These are phyloP conservation scores for Trichogramma dendrolimi DNA, from an alignment of 2,888 invertebrate genomes.

Conservation along the genomic window DNA sequence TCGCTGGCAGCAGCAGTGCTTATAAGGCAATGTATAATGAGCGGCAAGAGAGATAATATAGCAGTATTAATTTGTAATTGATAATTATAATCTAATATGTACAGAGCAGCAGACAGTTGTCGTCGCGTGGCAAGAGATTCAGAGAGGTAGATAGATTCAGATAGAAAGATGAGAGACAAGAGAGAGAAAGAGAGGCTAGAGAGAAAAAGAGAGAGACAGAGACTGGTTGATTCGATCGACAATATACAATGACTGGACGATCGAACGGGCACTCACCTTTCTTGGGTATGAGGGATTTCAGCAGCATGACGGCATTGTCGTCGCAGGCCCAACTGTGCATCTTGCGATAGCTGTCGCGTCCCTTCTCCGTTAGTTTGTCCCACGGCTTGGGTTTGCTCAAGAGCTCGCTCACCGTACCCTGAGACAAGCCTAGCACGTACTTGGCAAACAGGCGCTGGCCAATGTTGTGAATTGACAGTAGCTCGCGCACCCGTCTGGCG, in stretches of 20 bases:
- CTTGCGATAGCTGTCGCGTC: conserved; percentile 96
- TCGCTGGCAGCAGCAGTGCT: no score
- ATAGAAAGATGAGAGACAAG: background rate
- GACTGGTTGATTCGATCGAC: conserved; percentile 9
- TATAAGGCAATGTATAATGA: no score
- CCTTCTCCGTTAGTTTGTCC: conserved; percentile 99
- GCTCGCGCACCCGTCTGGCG: conserved; percentile 85
- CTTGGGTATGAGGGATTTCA: conserved; percentile 96
- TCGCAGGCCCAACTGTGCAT: conserved; percentile 99
- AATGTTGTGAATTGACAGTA: conserved; percentile 95
- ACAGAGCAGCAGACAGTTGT: conserved; percentile 17
- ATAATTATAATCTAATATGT: background rate
- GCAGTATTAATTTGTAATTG: no score
- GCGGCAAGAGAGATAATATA: no score
- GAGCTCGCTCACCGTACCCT: conserved; percentile 97
- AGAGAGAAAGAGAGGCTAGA: conserved; percentile 10
- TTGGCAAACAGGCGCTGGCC: conserved; percentile 98
- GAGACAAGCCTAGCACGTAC: conserved; percentile 92
- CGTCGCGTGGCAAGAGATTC: background rate
- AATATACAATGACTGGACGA: conserved; percentile 9
- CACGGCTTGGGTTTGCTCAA: conserved; percentile 98
- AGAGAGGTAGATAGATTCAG: conserved; percentile 7
- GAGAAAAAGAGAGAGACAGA: conserved; percentile 23
- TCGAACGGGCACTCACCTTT: conserved; percentile 72
- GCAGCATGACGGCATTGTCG: conserved; percentile 91